A percentile compares a stretch with the other conserved stretches of the same genome.
Conservation (phyloP, 2,113 vertebrate genomes). For the Ageneiosus marmoratus region DNA sequence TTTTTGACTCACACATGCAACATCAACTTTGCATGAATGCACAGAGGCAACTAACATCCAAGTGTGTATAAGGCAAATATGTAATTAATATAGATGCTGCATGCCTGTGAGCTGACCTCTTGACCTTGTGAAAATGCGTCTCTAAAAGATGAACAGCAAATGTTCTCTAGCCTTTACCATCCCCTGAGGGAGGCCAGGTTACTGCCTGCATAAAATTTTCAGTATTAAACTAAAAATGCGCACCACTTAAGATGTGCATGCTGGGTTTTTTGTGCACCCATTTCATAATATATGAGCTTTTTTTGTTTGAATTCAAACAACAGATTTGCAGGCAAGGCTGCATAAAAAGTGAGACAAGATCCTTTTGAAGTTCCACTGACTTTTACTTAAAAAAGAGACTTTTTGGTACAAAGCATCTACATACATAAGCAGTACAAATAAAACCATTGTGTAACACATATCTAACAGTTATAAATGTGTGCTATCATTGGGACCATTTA, state of each 20-base stretch:
- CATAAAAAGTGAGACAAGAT: constrained; percentile 39
- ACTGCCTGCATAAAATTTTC: constrained; percentile 44
- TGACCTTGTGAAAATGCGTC: constrained; percentile 43
- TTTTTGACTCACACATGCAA: neutral
- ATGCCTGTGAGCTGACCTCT: constrained; percentile 46
- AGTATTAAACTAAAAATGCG: constrained; percentile 38
- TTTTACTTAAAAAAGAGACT: constrained; percentile 53
- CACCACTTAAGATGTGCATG: constrained; percentile 3
- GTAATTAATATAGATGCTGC: constrained; percentile 8
- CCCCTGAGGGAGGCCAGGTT: constrained; percentile 52
- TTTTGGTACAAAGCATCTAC: constrained; percentile 79
- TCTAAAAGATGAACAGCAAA: constrained; percentile 41
- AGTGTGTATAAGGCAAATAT: neutral
- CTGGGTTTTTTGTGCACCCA: neutral
- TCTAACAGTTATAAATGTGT: constrained; percentile 64
- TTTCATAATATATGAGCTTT: neutral
- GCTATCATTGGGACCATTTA: constrained; percentile 69
- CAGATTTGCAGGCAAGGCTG: constrained; percentile 5
- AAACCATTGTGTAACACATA: constrained; percentile 72
- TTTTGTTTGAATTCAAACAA: neutral
- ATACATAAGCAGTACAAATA: constrained; percentile 72
- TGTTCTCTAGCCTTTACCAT: constrained; percentile 44
- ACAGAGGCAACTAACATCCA: neutral
- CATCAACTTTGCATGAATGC: neutral
- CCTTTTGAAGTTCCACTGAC: constrained; percentile 47